Evolutionary conservation across 2,113 vertebrate species (phyloP).

Genomic region (Lepidothrix coronata): DNA sequence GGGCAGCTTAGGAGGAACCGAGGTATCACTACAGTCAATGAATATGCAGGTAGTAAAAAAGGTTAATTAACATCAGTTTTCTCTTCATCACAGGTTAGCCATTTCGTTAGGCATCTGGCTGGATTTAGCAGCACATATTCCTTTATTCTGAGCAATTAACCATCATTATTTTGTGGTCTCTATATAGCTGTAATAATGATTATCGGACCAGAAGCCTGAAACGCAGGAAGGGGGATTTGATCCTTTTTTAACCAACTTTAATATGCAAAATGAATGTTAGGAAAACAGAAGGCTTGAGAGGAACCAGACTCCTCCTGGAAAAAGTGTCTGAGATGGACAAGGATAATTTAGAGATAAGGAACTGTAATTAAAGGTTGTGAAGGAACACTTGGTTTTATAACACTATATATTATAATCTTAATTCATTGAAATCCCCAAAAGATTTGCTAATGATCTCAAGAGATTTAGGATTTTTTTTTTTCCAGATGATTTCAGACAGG

Average conservation of each 20-base stretch:
- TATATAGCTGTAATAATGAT: not conserved
- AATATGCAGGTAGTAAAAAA: not conserved
- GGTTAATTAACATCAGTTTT: not conserved
- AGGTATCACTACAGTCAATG: not conserved
- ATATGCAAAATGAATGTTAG: no score
- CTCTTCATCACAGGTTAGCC: not conserved
- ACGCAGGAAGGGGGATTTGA: not conserved
- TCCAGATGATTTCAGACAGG: not conserved
- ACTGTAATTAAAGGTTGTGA: not conserved
- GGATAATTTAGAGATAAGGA: not conserved
- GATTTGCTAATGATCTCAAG: not conserved
- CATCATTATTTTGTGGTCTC: not conserved
- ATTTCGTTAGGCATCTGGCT: not conserved
- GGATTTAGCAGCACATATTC: not conserved
- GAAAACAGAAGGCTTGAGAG: not conserved
- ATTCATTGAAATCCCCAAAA: not conserved
- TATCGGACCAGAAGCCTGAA: not conserved
- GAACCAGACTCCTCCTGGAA: not conserved
- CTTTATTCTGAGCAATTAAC: not conserved
- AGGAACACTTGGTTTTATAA: not conserved
- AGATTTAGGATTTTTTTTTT: conserved; percentile 18
- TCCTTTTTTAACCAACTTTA: not conserved
- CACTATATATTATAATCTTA: not conserved
- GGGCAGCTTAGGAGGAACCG: not conserved
- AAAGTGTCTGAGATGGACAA: not conserved